Conservation (phyloP, 2,888 invertebrate genomes). For the Drosophila niveifrons region DNA sequence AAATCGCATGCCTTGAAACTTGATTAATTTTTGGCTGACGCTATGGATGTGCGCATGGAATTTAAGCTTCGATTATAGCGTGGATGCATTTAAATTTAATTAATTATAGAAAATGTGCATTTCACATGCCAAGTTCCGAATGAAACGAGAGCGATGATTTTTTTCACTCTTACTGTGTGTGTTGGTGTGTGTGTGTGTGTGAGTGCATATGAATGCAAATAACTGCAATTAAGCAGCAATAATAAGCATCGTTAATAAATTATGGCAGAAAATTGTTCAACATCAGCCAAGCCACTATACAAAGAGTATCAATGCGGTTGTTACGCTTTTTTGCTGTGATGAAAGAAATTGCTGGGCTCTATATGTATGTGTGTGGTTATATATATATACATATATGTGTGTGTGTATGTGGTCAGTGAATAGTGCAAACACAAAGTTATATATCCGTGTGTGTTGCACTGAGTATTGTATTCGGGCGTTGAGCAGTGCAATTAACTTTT, state of each 20-base stretch:
- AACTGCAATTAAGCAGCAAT: conserved; percentile 80
- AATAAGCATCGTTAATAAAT: conserved; percentile 82
- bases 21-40: conserved; percentile 6
- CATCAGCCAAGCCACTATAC: conserved; percentile 33
- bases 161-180: conserved; percentile 23
- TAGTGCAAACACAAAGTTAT: conserved; percentile 1
- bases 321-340: conserved; percentile 8
- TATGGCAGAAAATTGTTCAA: conserved; percentile 54
- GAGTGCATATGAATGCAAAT: conserved; percentile 55
- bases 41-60: conserved; percentile 16
- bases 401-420: conserved; percentile 27
- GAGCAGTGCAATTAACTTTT: conserved; percentile 68
- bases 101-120: conserved; percentile 22
- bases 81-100: conserved; percentile 38
- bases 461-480: conserved; percentile 40
- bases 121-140: background rate
- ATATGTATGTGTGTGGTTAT: background rate
- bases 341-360: conserved; percentile 20
- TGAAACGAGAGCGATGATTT: conserved; percentile 5
- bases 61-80: conserved; percentile 8
- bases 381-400: conserved; percentile 16
- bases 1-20: conserved; percentile 21
- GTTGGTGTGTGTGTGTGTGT: conserved; percentile 21
- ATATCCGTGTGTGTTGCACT: conserved; percentile 18
- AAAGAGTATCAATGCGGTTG: conserved; percentile 57